Percentiles rank a stretch among this genome's conserved stretches.
Conservation (phyloP, 2,797 vertebrate genomes). For the Mus caroli region DNA sequence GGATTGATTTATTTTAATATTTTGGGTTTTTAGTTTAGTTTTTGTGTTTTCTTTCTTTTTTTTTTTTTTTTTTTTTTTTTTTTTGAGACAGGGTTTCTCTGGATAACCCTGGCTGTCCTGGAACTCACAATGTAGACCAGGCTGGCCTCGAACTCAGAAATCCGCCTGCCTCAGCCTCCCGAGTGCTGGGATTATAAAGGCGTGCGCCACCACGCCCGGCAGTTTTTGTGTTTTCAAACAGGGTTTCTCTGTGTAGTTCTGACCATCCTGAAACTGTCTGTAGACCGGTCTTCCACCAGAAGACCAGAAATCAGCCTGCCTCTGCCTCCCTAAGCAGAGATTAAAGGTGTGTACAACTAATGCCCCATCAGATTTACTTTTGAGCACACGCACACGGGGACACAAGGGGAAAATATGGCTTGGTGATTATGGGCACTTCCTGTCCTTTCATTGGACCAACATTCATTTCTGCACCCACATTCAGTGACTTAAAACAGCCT, state of each 20-base stretch:
- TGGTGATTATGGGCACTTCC: too few relatives aligned
- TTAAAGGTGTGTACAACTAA: neutral
- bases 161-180: too few relatives aligned
- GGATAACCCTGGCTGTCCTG: too few relatives aligned
- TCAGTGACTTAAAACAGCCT: neutral
- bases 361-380: neutral
- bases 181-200: too few relatives aligned
- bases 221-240: neutral
- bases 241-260: neutral
- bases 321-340: too few relatives aligned
- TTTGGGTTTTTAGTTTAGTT: neutral
- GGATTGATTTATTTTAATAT: neutral
- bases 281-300: neutral
- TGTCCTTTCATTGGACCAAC: neutral
- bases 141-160: too few relatives aligned
- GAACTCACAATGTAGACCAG: too few relatives aligned
- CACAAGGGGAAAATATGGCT: neutral
- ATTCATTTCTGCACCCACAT: neutral
- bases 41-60: neutral
- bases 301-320: neutral
- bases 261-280: neutral
- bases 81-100: too few relatives aligned
- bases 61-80: too few relatives aligned
- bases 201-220: too few relatives aligned
- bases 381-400: neutral